Evolutionary conservation across 1,140 invertebrate genomes (phyloP), one percentile per base, ranked within the genome.

Genomic region (Ruditapes philippinarum): DNA sequence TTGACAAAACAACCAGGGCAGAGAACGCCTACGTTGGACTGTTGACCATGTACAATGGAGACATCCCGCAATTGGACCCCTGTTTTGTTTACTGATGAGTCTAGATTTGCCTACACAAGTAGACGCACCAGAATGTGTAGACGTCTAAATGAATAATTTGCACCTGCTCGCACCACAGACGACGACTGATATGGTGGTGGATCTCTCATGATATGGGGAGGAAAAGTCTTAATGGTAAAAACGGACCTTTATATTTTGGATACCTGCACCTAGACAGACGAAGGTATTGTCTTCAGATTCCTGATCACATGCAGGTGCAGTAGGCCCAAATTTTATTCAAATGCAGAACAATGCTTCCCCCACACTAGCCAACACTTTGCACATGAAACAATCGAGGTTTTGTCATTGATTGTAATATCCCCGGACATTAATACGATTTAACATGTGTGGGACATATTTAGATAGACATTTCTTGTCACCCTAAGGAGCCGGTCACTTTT

Each of bases 21-120:
- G 25, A 80, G 51, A 80, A 60, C 78, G 78, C 25, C 22, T 80
- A 42, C 45, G 25, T 40, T 78, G 17, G 17, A 28, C 14, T 4
- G 5, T 11, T 14, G 74, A 40, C 40, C 74, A 57, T 80, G 78
- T 54, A 4, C 14, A 17, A 33, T 54, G 12, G 78, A n/a, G n/a
- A 80, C 78, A n/a, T 17, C 33, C 31, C 36, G n/a, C 28, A 38
- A 70, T 17, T 33, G 17, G 31, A 60, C 33, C 38, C 45, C 73
- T n/a, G 73, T 79, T 49, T 22, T 89, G 5, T 89, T 54, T 65
- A 68, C 68, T 22, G 51, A 89, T 89, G 79, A 76, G 73, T 89
- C 42, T 82, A 19, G 79, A 89, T 19, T n/a, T n/a, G n/a, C n/a
- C n/a, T 89, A 74, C 40, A 82, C 80, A 57, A 51, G 76, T 49